Evolutionary conservation across 2,113 vertebrate species (phyloP), one percentile per base, ranked within the genome.

Genomic region (Serilophus lunatus): DNA sequence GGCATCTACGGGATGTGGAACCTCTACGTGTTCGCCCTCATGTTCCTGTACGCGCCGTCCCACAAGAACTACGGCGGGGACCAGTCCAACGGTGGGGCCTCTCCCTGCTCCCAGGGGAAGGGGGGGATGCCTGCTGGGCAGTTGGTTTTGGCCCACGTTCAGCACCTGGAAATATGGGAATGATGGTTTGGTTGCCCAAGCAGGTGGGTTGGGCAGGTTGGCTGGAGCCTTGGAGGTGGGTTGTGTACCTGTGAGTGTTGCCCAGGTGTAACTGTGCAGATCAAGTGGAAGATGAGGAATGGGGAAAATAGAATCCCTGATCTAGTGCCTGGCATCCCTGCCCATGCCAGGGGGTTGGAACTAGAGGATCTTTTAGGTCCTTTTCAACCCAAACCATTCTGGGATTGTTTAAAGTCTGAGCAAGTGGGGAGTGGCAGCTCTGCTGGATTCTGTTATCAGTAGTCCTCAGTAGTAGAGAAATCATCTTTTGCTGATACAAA

Each of bases 1-100:
- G 99, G 99, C 80, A 99, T 99, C 97, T 99, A 99, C 0, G 99
- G 99, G 44, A 99, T 99, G 99, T 99, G 99, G 99, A 99, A 99
- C 96, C 98, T 99, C 47, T 99, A 99, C 9, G 99, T 99, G 81
- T 99, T 99, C 0, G 99, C 99, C 40, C 98, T 99, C 95, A 99
- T 99, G 99, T 99, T 99, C 98, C 98, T 99, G 28, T 99, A 99
- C 1, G 99, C 99, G 0, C 99, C 99, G 0, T 99, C 99, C 5
- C 99, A 99, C 98, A 99, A 99, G 96, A 98, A 98, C 68, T 99
- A 99, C 0, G 99, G 99, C 9, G 99, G 99, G 1, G 99, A 99
- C 68, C 99, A 99, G 49, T 99, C 99, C 5, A 98, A 98, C 10
- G 98, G 98, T 98, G 96, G 98, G 6, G 36, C 29, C 64, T 86